phyloP scores from a whole-genome alignment of 1,140 invertebrate genomes.

The Contarinia nasturtii region DNA sequence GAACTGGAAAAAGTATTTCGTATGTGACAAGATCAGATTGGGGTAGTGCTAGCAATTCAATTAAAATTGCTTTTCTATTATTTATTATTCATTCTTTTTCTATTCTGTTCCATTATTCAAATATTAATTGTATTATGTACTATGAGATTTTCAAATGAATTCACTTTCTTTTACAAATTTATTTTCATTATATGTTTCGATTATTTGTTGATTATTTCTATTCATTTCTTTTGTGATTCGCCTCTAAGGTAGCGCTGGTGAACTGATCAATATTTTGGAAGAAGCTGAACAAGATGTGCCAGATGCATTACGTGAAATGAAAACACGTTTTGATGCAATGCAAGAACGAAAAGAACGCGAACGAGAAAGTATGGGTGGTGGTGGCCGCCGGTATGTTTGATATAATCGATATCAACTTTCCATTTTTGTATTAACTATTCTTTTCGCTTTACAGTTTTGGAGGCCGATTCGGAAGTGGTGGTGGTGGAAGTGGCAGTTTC shows the following conservation, averaged over 20 bases:
- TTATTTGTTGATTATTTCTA: no score
- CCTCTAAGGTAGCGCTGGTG: constrained; percentile 55
- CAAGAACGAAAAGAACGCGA: constrained; percentile 33
- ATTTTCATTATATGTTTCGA: no score
- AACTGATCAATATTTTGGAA: constrained; percentile 67
- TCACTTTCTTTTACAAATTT: no score
- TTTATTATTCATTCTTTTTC: no score
- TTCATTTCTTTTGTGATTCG: no score
- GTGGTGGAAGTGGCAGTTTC: background rate
- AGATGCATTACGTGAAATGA: constrained; percentile 48
- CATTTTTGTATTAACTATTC: no score
- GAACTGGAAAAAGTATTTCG: constrained; percentile 59
- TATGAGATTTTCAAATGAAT: no score
- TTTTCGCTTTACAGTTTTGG: background rate
- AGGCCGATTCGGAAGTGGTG: no score
- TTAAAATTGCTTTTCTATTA: no score
- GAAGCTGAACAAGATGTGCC: constrained; percentile 58
- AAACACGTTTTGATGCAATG: constrained; percentile 39
- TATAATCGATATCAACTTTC: constrained; percentile 4
- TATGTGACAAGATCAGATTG: constrained; percentile 66
- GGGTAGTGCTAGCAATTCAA: constrained; percentile 56
- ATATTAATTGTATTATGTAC: no score
- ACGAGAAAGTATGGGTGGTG: constrained; percentile 17
- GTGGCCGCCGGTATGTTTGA: constrained; percentile 12
- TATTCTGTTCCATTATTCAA: no score